Evolutionary conservation across 1,140 invertebrate genomes (phyloP), one percentile per base, ranked within the genome.

Genomic region (Tigriopus japonicus): DNA sequence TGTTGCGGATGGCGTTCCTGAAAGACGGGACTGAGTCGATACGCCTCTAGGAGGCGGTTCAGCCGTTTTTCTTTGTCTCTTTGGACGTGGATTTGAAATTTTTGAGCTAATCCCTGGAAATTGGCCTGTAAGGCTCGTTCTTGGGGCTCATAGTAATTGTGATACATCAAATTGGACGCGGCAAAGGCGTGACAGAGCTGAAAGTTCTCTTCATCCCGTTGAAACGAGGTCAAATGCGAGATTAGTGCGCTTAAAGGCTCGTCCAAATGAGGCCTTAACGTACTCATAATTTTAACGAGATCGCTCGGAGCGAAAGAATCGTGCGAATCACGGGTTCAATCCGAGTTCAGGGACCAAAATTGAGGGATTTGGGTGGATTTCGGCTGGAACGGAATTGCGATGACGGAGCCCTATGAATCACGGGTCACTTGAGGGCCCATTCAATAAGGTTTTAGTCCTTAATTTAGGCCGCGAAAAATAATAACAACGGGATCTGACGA

Each of bases 121-220:
- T 54, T 5, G 17, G 3, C 40, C 13, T 53, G 17, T 28, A 61
- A 41, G 14, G 52, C 40, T 6, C 42, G 21, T 17, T 54, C 15
- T 54, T 24, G 24, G 1, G 59, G 59, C 17, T 61, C 59, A 19
- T 54, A 52, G 19, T 60, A 61, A 12, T 17, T 55, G 43, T 61
- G 59, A 54, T 61, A 61, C 7, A 61, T 6, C 10, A 61, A 35
- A 61, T 61, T 61, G 5, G 59, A 61, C 23, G 52, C n/a, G 13
- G 53, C 49, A 28, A 61, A 61, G 14, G 23, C 51, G 15, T 61
- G 42, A 40, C 59, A 61, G 3, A 61, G 52, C 40, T 17, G 5
- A 61, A 56, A 61, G 51, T 61, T 61, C 23, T 61, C 59, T 51
- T 61, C 59, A 3, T 52, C 45, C 15, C 41, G 49, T 10, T 17